These are phyloP conservation scores for Naso thynnoides DNA, from an alignment of 2,797 vertebrate species.

Conservation along the genomic window DNA sequence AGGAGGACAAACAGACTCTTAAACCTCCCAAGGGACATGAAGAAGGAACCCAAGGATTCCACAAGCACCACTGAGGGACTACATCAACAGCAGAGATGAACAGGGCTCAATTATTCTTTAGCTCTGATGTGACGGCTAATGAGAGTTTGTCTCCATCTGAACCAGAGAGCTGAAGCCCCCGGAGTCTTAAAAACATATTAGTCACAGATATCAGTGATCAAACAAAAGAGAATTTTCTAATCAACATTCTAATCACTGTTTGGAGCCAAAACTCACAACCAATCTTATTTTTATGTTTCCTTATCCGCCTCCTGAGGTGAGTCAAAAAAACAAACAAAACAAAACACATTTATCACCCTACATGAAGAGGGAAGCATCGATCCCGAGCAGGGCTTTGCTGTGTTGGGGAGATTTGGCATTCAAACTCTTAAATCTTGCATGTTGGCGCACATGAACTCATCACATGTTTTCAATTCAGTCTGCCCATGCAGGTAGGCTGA, in stretches of 20 bases:
- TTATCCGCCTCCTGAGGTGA: not conserved
- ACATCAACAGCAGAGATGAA: slow-evolving; percentile 47
- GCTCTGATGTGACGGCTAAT: slow-evolving; percentile 63
- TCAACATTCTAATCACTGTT: not conserved
- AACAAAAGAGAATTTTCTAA: not conserved
- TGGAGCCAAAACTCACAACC: not conserved
- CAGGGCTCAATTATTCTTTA: slow-evolving; percentile 66
- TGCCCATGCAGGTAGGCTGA: slow-evolving; percentile 10
- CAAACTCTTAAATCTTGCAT: not conserved
- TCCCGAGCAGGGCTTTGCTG: not conserved
- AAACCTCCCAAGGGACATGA: slow-evolving; percentile 17
- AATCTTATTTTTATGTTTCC: slow-evolving; percentile 1
- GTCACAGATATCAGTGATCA: not conserved
- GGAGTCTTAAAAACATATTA: slow-evolving; percentile 3
- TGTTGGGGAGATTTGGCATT: not conserved
- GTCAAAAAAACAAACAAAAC: not conserved
- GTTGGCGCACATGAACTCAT: slow-evolving; percentile 12
- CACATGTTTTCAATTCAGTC: slow-evolving; percentile 7
- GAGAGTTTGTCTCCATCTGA: slow-evolving; percentile 69
- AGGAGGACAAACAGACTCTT: slow-evolving; percentile 19
- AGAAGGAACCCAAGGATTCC: slow-evolving; percentile 22
- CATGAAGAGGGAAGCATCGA: not conserved
- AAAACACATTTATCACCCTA: not conserved
- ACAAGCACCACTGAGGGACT: slow-evolving; percentile 26
- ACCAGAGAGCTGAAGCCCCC: slow-evolving; percentile 1